Evolutionary conservation across 2,888 invertebrate genomes (phyloP).

Genomic region (Invenusta paracnida): DNA sequence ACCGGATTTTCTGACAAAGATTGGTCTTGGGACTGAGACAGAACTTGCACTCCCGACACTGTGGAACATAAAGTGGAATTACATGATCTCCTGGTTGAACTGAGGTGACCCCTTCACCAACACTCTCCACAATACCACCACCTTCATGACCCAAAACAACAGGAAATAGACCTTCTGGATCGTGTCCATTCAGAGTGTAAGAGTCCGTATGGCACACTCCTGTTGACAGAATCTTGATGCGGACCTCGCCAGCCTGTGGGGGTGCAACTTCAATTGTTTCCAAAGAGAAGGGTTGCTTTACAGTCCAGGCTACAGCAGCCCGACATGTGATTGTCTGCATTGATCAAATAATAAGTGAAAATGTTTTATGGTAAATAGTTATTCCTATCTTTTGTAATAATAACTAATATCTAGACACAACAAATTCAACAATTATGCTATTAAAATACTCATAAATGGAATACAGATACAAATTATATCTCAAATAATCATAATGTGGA

Average conservation of each 20-base stretch:
- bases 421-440: no score
- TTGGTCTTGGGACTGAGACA: constrained; percentile 92
- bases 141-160: constrained; percentile 93
- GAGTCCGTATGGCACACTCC: constrained; percentile 62
- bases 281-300: constrained; percentile 78
- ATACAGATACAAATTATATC: no score
- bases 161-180: constrained; percentile 65
- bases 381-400: no score
- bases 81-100: constrained; percentile 82
- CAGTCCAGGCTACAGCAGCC: constrained; percentile 94
- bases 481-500: no score
- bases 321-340: constrained; percentile 71
- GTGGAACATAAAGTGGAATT: constrained; percentile 90
- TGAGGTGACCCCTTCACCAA: constrained; percentile 79
- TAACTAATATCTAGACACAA: no score
- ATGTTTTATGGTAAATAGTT: no score
- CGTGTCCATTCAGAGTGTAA: constrained; percentile 62
- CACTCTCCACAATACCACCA: constrained; percentile 85
- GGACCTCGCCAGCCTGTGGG: constrained; percentile 82
- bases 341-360: background rate
- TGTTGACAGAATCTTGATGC: constrained; percentile 66
- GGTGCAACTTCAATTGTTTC: constrained; percentile 90
- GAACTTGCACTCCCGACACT: constrained; percentile 92
- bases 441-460: no score
- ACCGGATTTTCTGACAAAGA: constrained; percentile 80